A percentile compares a stretch with the other conserved stretches of the same genome.
Conservation (phyloP, 2,888 invertebrate genomes). For the Parelbella ahira region DNA sequence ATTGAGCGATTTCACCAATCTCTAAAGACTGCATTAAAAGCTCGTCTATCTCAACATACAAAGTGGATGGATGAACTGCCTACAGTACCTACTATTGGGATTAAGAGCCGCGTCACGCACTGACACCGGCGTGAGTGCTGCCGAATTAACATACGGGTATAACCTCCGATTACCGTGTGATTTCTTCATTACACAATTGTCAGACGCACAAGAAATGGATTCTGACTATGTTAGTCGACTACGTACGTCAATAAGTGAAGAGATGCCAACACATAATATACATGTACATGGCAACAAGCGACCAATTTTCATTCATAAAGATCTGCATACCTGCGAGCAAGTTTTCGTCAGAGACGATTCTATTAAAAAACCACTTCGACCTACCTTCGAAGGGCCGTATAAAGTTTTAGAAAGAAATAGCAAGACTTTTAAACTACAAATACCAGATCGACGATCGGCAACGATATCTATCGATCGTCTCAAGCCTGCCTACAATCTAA, state of each 20-base stretch:
- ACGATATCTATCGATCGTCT: slow-evolving; percentile 3
- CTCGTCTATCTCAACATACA: too few species aligned
- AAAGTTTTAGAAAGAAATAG: too few species aligned
- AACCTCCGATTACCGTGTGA: neutral
- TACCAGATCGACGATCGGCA: neutral
- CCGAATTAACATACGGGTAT: slow-evolving; percentile 2
- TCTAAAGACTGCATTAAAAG: slow-evolving; percentile 1
- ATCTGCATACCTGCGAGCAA: neutral
- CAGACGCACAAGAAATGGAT: too few species aligned
- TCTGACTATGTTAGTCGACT: too few species aligned
- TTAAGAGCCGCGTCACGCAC: neutral
- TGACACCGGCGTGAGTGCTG: slow-evolving; percentile 1
- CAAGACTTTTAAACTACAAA: slow-evolving; percentile 1
- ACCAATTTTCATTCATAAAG: too few species aligned
- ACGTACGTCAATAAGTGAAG: too few species aligned
- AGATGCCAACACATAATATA: too few species aligned
- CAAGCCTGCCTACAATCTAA: slow-evolving; percentile 12
- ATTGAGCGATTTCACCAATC: slow-evolving; percentile 3
- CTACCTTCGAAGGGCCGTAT: neutral
- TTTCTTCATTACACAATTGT: too few species aligned
- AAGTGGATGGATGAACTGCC: slow-evolving; percentile 4
- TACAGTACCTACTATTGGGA: neutral
- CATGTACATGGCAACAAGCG: too few species aligned
- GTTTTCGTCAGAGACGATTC: neutral
- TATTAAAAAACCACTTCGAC: neutral